A percentile compares a stretch with the other conserved stretches of the same genome.
Conservation (phyloP, 2,113 vertebrate species). For the Mirounga angustirostris region DNA sequence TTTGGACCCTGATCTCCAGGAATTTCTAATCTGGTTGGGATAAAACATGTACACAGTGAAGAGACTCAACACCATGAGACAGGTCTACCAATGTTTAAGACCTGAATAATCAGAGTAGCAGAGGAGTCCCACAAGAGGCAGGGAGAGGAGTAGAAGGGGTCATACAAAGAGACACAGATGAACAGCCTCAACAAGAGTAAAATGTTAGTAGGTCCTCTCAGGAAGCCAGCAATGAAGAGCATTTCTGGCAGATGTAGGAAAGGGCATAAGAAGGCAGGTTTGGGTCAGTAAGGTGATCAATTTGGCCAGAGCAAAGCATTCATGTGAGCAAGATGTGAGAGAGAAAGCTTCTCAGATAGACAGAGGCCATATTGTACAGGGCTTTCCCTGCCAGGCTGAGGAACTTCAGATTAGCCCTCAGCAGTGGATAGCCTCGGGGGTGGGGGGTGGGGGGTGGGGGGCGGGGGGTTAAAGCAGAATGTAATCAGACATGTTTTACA, state of each 20-base stretch:
- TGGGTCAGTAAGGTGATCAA: neutral
- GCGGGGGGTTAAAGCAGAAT: neutral
- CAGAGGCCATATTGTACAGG: neutral
- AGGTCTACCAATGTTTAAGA: neutral
- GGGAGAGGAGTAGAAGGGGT: neutral
- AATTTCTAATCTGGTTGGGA: constrained; percentile 32
- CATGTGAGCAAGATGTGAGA: neutral
- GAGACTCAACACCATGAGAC: neutral
- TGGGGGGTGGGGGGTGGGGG: neutral
- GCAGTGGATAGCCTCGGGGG: neutral
- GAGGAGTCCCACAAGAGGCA: neutral
- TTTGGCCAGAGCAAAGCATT: constrained; percentile 22
- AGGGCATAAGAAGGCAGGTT: neutral
- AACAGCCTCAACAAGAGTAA: neutral
- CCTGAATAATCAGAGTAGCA: neutral
- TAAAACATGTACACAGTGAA: neutral
- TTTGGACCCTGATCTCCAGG: neutral
- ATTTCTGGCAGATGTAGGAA: constrained; percentile 9
- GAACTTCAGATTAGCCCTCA: constrained; percentile 36
- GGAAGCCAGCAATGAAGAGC: neutral
- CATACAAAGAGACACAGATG: neutral
- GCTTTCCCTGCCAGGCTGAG: neutral
- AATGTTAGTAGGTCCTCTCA: neutral
- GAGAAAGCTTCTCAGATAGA: neutral
- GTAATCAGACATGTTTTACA: neutral